phyloP scores from a whole-genome alignment of 2,888 invertebrate genomes.

The Troides oblongomaculatus region DNA sequence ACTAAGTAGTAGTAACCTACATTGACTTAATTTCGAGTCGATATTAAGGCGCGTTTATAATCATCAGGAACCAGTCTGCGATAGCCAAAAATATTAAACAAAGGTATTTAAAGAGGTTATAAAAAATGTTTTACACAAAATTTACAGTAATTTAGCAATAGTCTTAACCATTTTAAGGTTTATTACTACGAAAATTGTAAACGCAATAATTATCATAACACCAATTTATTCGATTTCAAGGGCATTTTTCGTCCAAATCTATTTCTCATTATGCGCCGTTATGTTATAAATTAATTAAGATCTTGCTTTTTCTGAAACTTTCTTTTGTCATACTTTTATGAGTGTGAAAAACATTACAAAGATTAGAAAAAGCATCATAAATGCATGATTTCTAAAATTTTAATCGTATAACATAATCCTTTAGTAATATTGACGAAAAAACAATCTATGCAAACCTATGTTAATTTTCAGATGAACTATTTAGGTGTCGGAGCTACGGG shows the following conservation, averaged over 20 bases:
- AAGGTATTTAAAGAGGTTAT: constrained; percentile 29
- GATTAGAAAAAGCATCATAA: constrained; percentile 24
- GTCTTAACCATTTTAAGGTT: constrained; percentile 13
- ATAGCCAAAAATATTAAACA: constrained; percentile 18
- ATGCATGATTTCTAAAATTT: constrained; percentile 25
- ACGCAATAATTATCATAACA: no score
- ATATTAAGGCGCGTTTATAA: constrained; percentile 28
- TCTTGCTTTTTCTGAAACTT: constrained; percentile 25
- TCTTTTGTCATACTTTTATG: constrained; percentile 8
- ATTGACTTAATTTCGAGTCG: constrained; percentile 27
- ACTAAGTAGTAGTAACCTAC: constrained; percentile 26
- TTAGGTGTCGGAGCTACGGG: constrained; percentile 41
- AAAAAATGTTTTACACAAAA: constrained; percentile 21
- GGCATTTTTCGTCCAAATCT: constrained; percentile 7
- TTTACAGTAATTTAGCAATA: constrained; percentile 16
- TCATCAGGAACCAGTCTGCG: constrained; percentile 28
- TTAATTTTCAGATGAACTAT: constrained; percentile 60
- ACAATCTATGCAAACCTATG: constrained; percentile 48
- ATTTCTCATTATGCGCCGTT: constrained; percentile 5
- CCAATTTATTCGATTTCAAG: not conserved
- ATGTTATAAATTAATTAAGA: not conserved
- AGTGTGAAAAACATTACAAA: constrained; percentile 19
- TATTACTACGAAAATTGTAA: not conserved
- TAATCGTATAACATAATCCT: constrained; percentile 21
- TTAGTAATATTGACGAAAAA: constrained; percentile 10